Evolutionary conservation across 2,888 invertebrate genomes (phyloP).

Genomic region (Platycheirus albimanus): DNA sequence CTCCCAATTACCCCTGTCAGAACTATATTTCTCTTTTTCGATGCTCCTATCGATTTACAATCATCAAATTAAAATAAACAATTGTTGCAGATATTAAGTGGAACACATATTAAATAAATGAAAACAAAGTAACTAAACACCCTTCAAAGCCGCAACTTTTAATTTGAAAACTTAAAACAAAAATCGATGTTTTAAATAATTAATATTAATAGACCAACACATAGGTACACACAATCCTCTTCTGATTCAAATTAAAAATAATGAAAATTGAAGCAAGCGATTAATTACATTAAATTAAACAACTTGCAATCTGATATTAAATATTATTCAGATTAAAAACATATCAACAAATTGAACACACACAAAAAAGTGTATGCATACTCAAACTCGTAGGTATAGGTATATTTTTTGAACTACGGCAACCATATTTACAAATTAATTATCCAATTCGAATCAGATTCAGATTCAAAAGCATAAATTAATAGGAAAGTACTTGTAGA

Average conservation of each 20-base stretch:
- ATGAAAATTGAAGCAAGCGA: not conserved
- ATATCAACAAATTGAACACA: not conserved
- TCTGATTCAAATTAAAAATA: not conserved
- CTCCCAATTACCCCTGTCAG: no score
- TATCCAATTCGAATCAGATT: no score
- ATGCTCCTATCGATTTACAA: no score
- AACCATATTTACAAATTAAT: conserved; percentile 21
- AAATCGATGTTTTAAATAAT: not conserved
- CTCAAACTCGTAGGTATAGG: not conserved
- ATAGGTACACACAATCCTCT: not conserved
- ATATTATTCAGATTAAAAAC: not conserved
- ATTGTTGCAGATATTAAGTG: no score
- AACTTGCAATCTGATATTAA: conserved; percentile 8
- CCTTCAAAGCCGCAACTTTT: no score
- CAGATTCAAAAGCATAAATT: conserved; percentile 27
- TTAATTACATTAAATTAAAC: conserved; percentile 15
- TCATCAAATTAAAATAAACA: no score
- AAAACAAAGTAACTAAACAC: no score
- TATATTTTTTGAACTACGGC: not conserved
- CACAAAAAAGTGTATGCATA: not conserved
- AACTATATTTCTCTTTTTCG: no score
- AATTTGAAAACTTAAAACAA: no score
- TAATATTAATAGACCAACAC: no score
- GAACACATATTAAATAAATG: no score
- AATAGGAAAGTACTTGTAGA: not conserved